Conservation (phyloP, 2,113 vertebrate species). For the Cinclus mexicanus region DNA sequence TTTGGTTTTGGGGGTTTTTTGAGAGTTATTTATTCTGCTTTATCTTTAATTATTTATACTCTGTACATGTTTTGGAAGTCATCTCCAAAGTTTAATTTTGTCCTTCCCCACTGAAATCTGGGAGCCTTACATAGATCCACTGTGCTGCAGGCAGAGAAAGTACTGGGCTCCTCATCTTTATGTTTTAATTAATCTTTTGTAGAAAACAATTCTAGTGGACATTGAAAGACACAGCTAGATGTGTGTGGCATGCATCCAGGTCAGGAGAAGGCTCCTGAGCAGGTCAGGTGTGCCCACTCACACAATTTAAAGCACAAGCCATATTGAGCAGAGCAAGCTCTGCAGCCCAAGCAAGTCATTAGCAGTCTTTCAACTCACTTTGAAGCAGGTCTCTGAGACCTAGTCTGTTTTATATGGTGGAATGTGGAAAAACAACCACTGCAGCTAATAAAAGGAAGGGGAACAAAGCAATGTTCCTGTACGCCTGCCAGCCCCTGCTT, state of each 20-base stretch:
- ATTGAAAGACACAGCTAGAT: neutral
- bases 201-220: neutral
- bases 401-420: neutral
- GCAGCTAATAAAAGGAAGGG: neutral
- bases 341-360: neutral
- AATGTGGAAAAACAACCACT: slow-evolving; percentile 36
- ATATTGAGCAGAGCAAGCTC: neutral
- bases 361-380: slow-evolving; percentile 22
- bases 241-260: neutral
- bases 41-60: slow-evolving; percentile 58
- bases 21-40: slow-evolving; percentile 41
- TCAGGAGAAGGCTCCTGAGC: neutral
- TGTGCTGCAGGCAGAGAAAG: neutral
- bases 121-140: neutral
- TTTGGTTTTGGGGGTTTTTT: neutral
- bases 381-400: slow-evolving; percentile 32
- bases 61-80: slow-evolving; percentile 9
- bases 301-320: neutral
- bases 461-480: neutral
- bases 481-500: neutral
- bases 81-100: slow-evolving; percentile 14
- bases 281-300: neutral
- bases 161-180: neutral
- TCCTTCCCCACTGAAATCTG: neutral
- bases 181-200: neutral